Conservation (phyloP, 2,888 invertebrate species). For the Lapara coniferarum region DNA sequence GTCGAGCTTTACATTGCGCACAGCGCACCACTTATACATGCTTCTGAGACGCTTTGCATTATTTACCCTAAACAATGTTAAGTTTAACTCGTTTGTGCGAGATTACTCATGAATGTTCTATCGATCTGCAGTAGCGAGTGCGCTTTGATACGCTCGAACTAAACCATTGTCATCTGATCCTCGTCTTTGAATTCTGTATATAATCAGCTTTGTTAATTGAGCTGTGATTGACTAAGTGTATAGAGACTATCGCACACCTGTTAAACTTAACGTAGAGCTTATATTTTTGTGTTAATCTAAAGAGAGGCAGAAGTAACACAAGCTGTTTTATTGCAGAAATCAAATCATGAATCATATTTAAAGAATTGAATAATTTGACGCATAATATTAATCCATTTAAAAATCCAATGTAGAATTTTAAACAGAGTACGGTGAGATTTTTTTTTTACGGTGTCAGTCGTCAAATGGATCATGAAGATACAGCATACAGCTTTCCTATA, state of each 20-base stretch:
- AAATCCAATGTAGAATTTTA: too few relatives aligned
- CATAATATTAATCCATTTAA: too few relatives aligned
- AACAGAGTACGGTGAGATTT: too few relatives aligned
- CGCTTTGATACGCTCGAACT: neutral
- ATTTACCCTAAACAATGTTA: neutral
- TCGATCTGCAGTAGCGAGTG: neutral
- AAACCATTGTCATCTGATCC: neutral
- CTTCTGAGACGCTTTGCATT: neutral
- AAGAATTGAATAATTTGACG: too few relatives aligned
- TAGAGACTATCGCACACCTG: too few relatives aligned
- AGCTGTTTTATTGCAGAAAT: too few relatives aligned
- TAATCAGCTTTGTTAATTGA: too few relatives aligned
- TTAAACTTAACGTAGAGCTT: too few relatives aligned
- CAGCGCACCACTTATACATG: neutral
- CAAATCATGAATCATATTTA: too few relatives aligned
- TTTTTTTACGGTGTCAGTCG: neutral
- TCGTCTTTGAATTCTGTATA: neutral
- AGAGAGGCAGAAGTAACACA: too few relatives aligned
- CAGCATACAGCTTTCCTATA: neutral
- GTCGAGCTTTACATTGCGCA: conserved; percentile 1
- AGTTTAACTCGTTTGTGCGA: neutral
- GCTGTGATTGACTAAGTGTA: too few relatives aligned
- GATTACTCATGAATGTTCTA: neutral
- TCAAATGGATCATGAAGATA: neutral
- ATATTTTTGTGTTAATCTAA: too few relatives aligned